These are phyloP conservation scores for Acromyrmex charruanus DNA, from an alignment of 1,140 invertebrate species.

Conservation along the genomic window DNA sequence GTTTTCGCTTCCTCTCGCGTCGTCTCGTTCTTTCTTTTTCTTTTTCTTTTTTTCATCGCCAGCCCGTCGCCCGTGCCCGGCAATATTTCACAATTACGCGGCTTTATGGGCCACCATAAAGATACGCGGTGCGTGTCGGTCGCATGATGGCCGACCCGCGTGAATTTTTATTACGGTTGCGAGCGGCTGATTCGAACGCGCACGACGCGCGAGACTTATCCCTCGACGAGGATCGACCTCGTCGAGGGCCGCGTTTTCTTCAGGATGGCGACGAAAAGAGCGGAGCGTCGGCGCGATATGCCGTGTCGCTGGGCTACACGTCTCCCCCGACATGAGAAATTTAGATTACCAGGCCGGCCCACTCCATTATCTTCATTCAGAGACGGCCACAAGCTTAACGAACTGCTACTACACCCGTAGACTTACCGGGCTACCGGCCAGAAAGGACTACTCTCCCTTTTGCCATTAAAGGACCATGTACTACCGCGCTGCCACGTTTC, in stretches of 20 bases:
- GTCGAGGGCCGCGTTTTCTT: constrained; percentile 41
- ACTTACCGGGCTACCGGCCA: constrained; percentile 52
- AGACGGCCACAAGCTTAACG: constrained; percentile 71
- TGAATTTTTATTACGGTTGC: constrained; percentile 80
- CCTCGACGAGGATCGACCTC: constrained; percentile 30
- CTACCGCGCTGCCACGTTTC: constrained; percentile 15
- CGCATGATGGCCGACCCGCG: constrained; percentile 78
- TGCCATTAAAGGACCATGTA: constrained; percentile 60
- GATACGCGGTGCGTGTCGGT: constrained; percentile 82
- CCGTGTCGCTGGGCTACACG: constrained; percentile 46
- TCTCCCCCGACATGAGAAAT: constrained; percentile 74
- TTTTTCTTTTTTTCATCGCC: constrained; percentile 73
- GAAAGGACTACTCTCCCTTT: constrained; percentile 64
- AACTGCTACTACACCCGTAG: constrained; percentile 67
- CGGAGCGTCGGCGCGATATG: not conserved
- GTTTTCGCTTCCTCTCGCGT: not conserved
- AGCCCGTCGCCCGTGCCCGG: constrained; percentile 73
- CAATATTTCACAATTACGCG: constrained; percentile 85
- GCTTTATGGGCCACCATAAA: constrained; percentile 83
- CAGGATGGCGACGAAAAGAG: not conserved
- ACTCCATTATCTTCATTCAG: constrained; percentile 75
- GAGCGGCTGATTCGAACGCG: constrained; percentile 48
- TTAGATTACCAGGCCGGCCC: constrained; percentile 75
- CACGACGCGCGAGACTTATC: constrained; percentile 70
- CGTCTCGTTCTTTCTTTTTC: not conserved